A percentile compares a stretch with the other conserved stretches of the same genome.
phyloP scores from a whole-genome alignment of 2,797 vertebrate species.

The Semaprochilodus insignis region DNA sequence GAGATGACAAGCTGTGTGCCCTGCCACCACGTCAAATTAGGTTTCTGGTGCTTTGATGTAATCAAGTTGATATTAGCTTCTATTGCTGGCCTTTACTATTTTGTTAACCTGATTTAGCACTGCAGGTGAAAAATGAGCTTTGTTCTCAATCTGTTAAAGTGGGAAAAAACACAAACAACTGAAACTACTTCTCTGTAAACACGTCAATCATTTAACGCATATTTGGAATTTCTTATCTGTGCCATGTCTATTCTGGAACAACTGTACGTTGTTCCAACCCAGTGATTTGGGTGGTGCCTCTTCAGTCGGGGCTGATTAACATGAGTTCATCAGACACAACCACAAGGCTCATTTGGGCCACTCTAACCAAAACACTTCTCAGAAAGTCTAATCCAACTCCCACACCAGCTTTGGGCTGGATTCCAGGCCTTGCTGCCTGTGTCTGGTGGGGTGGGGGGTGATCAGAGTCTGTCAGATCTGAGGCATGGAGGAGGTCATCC shows the following conservation, averaged over 20 bases:
- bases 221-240: slow-evolving; percentile 28
- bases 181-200: slow-evolving; percentile 37
- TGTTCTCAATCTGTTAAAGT: slow-evolving; percentile 81
- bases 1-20: slow-evolving; percentile 96
- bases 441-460: slow-evolving; percentile 24
- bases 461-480: slow-evolving; percentile 49
- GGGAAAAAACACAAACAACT: slow-evolving; percentile 17
- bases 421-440: slow-evolving; percentile 31
- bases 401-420: slow-evolving; percentile 35
- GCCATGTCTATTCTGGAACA: slow-evolving; percentile 38
- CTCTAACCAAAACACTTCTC: slow-evolving; percentile 43
- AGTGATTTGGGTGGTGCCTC: slow-evolving; percentile 36
- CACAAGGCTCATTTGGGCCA: slow-evolving; percentile 36
- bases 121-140: slow-evolving; percentile 98
- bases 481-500: slow-evolving; percentile 58
- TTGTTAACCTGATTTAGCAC: slow-evolving; percentile 98
- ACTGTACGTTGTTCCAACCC: slow-evolving; percentile 29
- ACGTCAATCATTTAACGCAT: slow-evolving; percentile 34
- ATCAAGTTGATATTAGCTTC: slow-evolving; percentile 99
- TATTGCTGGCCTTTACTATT: slow-evolving; percentile 95
- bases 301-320: slow-evolving; percentile 47
- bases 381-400: slow-evolving; percentile 36
- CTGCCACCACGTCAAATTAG: slow-evolving; percentile 97
- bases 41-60: slow-evolving; percentile 99
- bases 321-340: slow-evolving; percentile 47